Evolutionary conservation across 2,113 vertebrate species (phyloP).

Genomic region (Anser cygnoides): DNA sequence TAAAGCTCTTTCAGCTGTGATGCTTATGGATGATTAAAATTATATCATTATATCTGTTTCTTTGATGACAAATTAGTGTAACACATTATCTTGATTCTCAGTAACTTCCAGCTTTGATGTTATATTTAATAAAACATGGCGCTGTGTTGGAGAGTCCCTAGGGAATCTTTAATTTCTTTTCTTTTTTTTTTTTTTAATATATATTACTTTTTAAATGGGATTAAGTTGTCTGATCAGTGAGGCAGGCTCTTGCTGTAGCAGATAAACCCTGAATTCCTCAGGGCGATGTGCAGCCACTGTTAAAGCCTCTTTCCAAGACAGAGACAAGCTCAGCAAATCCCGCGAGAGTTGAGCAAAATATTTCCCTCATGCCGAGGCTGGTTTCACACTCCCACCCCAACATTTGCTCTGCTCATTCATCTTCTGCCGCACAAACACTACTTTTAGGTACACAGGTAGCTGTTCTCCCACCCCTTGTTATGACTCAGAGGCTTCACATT

Average conservation of each 20-base stretch:
- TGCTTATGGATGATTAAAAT: conserved; percentile 64
- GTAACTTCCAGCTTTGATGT: conserved; percentile 64
- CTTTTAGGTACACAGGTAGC: background rate
- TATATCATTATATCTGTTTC: conserved; percentile 56
- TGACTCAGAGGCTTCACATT: rapidly evolving
- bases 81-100: conserved; percentile 54
- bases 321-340: background rate
- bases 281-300: background rate
- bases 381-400: background rate
- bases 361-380: background rate
- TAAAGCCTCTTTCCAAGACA: conserved; percentile 14
- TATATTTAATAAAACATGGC: conserved; percentile 66
- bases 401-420: background rate
- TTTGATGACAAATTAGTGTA: conserved; percentile 72
- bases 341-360: background rate
- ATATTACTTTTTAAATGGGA: conserved; percentile 73
- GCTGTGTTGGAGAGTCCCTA: conserved; percentile 49
- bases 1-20: background rate
- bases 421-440: background rate
- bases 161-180: conserved; percentile 70
- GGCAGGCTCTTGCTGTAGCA: conserved; percentile 50
- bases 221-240: conserved; percentile 78
- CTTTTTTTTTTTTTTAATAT: conserved; percentile 48
- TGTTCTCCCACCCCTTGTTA: background rate
- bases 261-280: conserved; percentile 64